A percentile compares a stretch with the other conserved stretches of the same genome.
Conservation (phyloP, 1,140 invertebrate species). For the Geopemphigus sp. region DNA sequence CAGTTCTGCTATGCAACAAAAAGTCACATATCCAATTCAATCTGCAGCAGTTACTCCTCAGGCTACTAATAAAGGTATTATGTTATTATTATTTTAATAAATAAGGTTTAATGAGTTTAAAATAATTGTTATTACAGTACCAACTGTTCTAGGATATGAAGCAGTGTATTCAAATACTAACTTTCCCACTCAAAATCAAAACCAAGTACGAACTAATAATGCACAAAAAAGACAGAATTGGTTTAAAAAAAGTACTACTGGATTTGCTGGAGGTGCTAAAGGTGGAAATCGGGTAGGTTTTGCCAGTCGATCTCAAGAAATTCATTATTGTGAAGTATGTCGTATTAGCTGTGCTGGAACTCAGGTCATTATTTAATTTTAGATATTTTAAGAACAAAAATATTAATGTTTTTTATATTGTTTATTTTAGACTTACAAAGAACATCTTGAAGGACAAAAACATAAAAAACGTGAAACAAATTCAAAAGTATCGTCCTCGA, state of each 20-base stretch:
- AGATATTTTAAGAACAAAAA: not conserved
- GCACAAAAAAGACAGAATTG: constrained; percentile 46
- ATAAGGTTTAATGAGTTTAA: not conserved
- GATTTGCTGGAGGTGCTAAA: constrained; percentile 39
- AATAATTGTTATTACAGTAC: not conserved
- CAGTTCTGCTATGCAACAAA: constrained; percentile 48
- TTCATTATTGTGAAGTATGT: constrained; percentile 95
- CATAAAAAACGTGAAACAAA: constrained; percentile 98
- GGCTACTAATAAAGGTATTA: constrained; percentile 30
- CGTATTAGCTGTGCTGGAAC: constrained; percentile 97
- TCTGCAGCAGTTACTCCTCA: constrained; percentile 24
- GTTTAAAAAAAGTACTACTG: constrained; percentile 37
- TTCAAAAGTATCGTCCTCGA: constrained; percentile 65
- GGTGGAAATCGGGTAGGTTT: constrained; percentile 23
- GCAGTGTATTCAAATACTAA: constrained; percentile 42
- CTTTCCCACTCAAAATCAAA: constrained; percentile 46
- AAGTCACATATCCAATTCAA: constrained; percentile 46
- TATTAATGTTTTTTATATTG: not conserved
- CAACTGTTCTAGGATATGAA: constrained; percentile 40
- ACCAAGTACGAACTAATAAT: constrained; percentile 44
- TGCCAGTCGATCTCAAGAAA: constrained; percentile 63
- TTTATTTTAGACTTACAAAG: constrained; percentile 78
- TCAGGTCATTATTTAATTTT: constrained; percentile 60
- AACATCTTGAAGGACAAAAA: constrained; percentile 96
- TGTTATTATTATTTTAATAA: not conserved